These are phyloP conservation scores for Falcaria lacertinaria DNA, from an alignment of 2,888 invertebrate species.

Conservation along the genomic window DNA sequence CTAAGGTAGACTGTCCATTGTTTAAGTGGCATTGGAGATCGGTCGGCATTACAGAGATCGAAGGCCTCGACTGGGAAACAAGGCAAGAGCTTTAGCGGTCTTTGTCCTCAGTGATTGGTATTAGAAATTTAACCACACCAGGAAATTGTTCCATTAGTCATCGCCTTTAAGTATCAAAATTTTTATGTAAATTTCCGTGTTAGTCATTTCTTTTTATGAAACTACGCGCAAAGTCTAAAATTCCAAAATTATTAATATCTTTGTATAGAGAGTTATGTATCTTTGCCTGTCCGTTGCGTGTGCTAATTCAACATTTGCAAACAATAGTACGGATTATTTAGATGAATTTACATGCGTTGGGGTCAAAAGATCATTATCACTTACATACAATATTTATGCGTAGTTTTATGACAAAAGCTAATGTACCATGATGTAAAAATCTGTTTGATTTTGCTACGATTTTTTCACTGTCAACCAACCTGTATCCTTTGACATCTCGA, in stretches of 20 bases:
- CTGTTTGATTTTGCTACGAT: no score
- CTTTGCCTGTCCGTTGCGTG: background rate
- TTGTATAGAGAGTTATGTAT: background rate
- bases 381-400: no score
- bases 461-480: no score
- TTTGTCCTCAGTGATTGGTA: background rate
- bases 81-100: conserved; percentile 33
- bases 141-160: background rate
- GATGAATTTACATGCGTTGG: background rate
- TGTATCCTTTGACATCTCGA: no score
- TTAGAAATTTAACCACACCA: background rate
- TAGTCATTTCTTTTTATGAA: background rate
- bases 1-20: conserved; percentile 44
- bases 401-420: no score
- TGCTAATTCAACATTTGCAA: background rate
- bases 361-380: background rate
- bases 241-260: no score
- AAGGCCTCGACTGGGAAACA: conserved; percentile 41
- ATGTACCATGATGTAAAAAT: no score
- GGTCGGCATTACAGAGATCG: conserved; percentile 39
- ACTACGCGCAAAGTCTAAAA: no score
- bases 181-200: background rate
- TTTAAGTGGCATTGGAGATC: conserved; percentile 54
- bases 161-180: no score
- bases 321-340: background rate